A percentile compares a stretch with the other conserved stretches of the same genome.
Evolutionary conservation across 2,888 invertebrate species (phyloP).

Genomic region (Cataglyphis livida): DNA sequence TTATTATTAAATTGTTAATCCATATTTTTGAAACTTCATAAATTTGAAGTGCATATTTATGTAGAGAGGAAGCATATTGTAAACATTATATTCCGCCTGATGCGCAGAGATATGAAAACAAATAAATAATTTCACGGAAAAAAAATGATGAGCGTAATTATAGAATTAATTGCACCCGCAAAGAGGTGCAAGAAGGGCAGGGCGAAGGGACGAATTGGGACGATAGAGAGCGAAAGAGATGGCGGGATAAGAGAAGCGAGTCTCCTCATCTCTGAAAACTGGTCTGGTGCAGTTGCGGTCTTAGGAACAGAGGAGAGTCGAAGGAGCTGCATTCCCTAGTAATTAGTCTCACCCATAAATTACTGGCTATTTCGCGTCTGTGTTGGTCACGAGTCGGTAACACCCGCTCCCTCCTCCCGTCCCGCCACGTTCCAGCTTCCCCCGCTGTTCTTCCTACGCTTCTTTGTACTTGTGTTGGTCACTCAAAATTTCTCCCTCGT

Average conservation of each 20-base stretch:
- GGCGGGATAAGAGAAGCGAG: conserved; percentile 62
- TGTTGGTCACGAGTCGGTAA: conserved; percentile 78
- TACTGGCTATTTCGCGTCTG: conserved; percentile 82
- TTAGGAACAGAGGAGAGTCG: conserved; percentile 77
- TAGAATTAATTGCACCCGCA: conserved; percentile 38
- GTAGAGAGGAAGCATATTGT: background rate
- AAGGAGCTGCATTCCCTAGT: conserved; percentile 84
- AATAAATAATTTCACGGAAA: conserved; percentile 11
- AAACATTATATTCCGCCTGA: background rate
- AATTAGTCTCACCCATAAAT: conserved; percentile 85
- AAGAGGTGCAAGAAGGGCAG: conserved; percentile 41
- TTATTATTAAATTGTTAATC: conserved; percentile 24
- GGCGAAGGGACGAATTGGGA: conserved; percentile 37
- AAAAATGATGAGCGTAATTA: conserved; percentile 3
- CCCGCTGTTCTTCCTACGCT: conserved; percentile 48
- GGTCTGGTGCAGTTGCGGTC: conserved; percentile 72
- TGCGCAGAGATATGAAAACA: background rate
- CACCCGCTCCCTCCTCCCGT: conserved; percentile 58
- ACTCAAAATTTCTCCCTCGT: conserved; percentile 3
- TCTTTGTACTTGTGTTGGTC: conserved; percentile 11
- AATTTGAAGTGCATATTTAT: background rate
- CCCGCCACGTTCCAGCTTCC: conserved; percentile 51
- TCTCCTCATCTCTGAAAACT: conserved; percentile 73
- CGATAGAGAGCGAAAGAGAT: conserved; percentile 48
- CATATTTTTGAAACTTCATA: background rate